Base-by-base conservation (phyloP, 2,113 vertebrate species). In the Clinocottus analis region DNA sequence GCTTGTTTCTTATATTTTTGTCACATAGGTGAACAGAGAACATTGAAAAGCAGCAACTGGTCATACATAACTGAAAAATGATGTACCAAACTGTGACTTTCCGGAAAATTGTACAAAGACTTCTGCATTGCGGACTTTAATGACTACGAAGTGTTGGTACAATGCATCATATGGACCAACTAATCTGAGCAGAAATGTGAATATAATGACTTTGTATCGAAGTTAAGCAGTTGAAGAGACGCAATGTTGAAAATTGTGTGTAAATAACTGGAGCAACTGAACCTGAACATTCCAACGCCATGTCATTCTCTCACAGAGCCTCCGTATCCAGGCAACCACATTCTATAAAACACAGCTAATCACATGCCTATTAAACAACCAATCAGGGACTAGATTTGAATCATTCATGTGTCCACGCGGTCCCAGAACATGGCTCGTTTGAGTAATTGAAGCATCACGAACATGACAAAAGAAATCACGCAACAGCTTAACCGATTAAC, bases 261-360 rank as follows among this genome's bases (percentile, higher is more conserved):
- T 66, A 69, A 85, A 83, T 75, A 68, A 72, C 12, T 58, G 45
- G 58, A 66, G 72, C 75, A 83, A 76, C 33, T 80, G 58, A 79
- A 79, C 56, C 59, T 81, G 45, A 82, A 80, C 72, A 77, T 73
- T 84, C 45, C 31, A 61, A 59, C 67, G 67, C 62, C 45, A 61
- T 47, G 25, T 45, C 65, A 45, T 37, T 59, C 73, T 68, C 45
- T 71, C 55, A 60, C 16, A 47, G 47, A 77, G 76, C 71, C 51
- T 49, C 19, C 0, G 86, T 92, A 85, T 89, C 86, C 78, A 83
- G 58, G 84, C 90, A 91, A 92, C 90, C 76, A 5, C 72, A 79
- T 73, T 84, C 77, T 86, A 82, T 27, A 62, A 78, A 72, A 37
- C 35, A 55, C 47, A 7, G 23, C 51, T 76, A 64, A 55, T 75